A percentile compares a stretch with the other conserved stretches of the same genome.
phyloP scores from a whole-genome alignment of 2,888 invertebrate genomes.

The Liposcelis brunnea region DNA sequence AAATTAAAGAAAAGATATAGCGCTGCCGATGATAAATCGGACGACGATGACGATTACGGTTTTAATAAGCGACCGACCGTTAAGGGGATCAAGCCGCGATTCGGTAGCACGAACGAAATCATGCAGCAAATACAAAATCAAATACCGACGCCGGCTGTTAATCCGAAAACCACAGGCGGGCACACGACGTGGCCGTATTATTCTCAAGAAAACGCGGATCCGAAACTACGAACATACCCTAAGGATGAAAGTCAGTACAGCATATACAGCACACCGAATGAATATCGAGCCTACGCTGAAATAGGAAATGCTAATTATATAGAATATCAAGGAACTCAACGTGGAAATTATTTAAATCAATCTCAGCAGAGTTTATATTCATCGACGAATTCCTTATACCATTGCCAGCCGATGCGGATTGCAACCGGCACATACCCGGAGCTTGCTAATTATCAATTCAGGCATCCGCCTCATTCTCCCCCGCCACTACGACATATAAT shows the following conservation, averaged over 20 bases:
- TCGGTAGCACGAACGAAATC: slow-evolving; percentile 63
- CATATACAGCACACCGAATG: background rate
- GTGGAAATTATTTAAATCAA: background rate
- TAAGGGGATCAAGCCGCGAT: slow-evolving; percentile 73
- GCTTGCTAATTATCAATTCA: slow-evolving; percentile 1
- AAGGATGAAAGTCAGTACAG: background rate
- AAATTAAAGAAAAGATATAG: slow-evolving; percentile 54
- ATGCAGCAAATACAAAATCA: slow-evolving; percentile 52
- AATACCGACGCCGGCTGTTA: slow-evolving; percentile 21
- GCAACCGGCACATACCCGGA: background rate
- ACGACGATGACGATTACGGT: slow-evolving; percentile 76
- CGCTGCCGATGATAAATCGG: slow-evolving; percentile 29
- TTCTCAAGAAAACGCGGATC: slow-evolving; percentile 22
- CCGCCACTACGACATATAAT: slow-evolving; percentile 1
- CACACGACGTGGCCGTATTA: slow-evolving; percentile 49
- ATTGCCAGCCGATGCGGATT: slow-evolving; percentile 4
- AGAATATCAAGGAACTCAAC: background rate
- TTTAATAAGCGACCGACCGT: slow-evolving; percentile 80
- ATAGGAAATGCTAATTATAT: background rate
- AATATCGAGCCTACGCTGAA: too few species aligned
- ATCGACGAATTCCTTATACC: slow-evolving; percentile 3
- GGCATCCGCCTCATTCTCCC: slow-evolving; percentile 5
- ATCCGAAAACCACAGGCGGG: slow-evolving; percentile 21
- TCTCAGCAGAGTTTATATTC: slow-evolving; percentile 3
- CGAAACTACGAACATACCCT: slow-evolving; percentile 6